These are phyloP conservation scores for Automeris io DNA, from an alignment of 2,888 invertebrate species.

Conservation along the genomic window DNA sequence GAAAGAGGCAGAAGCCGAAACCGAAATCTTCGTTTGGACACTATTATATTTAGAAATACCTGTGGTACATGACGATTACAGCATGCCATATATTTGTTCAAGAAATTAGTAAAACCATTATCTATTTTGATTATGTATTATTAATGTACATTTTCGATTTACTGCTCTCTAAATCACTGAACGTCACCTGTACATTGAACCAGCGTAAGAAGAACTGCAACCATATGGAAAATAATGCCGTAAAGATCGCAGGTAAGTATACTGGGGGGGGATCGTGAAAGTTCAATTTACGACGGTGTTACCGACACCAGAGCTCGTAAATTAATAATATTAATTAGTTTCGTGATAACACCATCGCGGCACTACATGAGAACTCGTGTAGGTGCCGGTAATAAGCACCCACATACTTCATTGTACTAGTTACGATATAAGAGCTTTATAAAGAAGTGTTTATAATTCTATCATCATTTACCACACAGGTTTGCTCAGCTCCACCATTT, in stretches of 20 bases:
- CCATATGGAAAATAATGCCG: constrained; percentile 3
- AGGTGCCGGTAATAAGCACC: constrained; percentile 4
- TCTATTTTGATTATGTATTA: constrained; percentile 14
- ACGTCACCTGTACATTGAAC: constrained; percentile 38
- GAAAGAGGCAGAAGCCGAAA: background rate
- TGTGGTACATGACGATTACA: too few relatives aligned
- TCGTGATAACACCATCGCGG: constrained; percentile 35
- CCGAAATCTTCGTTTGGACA: background rate
- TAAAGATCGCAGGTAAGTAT: background rate
- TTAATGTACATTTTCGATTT: constrained; percentile 34
- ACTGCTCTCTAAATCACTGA: constrained; percentile 43
- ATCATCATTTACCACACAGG: too few relatives aligned
- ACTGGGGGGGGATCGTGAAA: constrained; percentile 11
- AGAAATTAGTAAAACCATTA: constrained; percentile 24
- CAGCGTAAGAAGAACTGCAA: constrained; percentile 21
- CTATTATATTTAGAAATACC: background rate
- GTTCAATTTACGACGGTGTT: constrained; percentile 26
- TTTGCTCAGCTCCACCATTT: too few relatives aligned
- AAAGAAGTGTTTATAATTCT: constrained; percentile 1
- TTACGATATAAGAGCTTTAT: constrained; percentile 9
- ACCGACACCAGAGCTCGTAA: constrained; percentile 25
- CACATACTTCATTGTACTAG: background rate
- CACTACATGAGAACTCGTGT: constrained; percentile 15
- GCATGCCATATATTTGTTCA: constrained; percentile 4
- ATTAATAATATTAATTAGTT: constrained; percentile 52